Evolutionary conservation across 2,113 vertebrate genomes (phyloP), one percentile per base, ranked within the genome.

Genomic region (Podarcis cretensis): DNA sequence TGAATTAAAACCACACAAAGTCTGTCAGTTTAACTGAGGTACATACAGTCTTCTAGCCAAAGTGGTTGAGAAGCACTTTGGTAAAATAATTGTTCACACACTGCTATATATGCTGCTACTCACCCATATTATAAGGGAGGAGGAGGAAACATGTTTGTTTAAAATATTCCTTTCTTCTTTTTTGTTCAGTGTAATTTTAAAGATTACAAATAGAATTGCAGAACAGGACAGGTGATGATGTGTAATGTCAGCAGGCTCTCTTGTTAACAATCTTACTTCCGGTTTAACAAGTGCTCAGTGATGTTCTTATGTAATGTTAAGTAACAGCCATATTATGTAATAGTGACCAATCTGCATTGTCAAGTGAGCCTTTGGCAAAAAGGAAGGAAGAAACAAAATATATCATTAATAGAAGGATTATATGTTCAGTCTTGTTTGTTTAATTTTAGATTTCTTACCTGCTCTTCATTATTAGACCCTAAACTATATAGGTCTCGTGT

Each of bases 91-190:
- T 77, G 13, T 27, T 63, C 43, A 35, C 37, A 86, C 2, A 43
- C 2, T 59, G 83, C 79, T 16, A 25, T 68, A 69, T 63, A 63
- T 63, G 35, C 16, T 74, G 73, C 35, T 32, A 18, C 35, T 2
- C 40, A n/a, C 3, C 63, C 66, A 0, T 43, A n/a, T 6, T 69
- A 20, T 1, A 14, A 68, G 1, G 3, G 0, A 0, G 6, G 20
- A 6, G 13, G 3, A 7, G 2, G 71, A 73, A 80, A 65, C 7
- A 1, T 68, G 0, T 65, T 14, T 83, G 79, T 79, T 25, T 89
- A 63, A 83, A 0, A 35, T n/a, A 79, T 25, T 69, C 40, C 68
- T 69, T 30, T 2, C 9, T 63, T 4, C 59, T 63, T 63, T 85
- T 2, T 40, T 78, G 40, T 27, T 74, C 8, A n/a, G 27, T 1